Evolutionary conservation across 1,140 invertebrate species (phyloP).

Genomic region (Penaeus vannamei): DNA sequence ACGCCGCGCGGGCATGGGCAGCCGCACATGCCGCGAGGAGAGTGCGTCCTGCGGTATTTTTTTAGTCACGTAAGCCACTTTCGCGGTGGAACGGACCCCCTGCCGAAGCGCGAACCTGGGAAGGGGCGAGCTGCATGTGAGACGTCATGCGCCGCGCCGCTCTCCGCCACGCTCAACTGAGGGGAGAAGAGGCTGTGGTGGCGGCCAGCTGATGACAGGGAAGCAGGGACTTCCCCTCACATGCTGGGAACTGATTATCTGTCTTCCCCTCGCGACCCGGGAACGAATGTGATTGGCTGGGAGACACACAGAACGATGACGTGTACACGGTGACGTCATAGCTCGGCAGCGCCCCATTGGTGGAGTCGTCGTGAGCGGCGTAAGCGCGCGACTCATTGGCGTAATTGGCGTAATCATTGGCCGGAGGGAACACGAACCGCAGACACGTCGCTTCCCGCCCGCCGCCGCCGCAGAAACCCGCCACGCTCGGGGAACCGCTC

Average conservation of each 20-base stretch:
- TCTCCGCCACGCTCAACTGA: conserved; percentile 14
- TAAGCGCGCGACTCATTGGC: conserved; percentile 27
- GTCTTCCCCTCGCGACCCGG: conserved; percentile 33
- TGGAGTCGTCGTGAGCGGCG: conserved; percentile 17
- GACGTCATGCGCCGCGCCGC: not conserved
- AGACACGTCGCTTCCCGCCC: not conserved
- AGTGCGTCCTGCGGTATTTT: too few relatives aligned
- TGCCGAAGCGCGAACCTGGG: too few relatives aligned
- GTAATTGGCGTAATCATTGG: conserved; percentile 40
- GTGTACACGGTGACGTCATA: conserved; percentile 60
- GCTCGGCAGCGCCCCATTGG: conserved; percentile 41
- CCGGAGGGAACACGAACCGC: conserved; percentile 31
- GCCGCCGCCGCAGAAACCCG: not conserved
- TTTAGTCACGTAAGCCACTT: too few relatives aligned
- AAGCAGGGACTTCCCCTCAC: conserved; percentile 24
- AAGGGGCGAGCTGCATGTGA: too few relatives aligned
- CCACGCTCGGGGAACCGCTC: not conserved
- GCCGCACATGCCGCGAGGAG: too few relatives aligned
- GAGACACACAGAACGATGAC: conserved; percentile 52
- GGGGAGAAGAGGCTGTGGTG: conserved; percentile 9
- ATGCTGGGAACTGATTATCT: conserved; percentile 31
- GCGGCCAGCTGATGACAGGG: conserved; percentile 21
- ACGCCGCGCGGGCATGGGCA: too few relatives aligned
- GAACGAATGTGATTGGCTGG: conserved; percentile 44
- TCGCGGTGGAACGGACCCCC: too few relatives aligned